These are phyloP conservation scores for Vulpes lagopus DNA, from an alignment of 2,113 vertebrate genomes.

Conservation along the genomic window DNA sequence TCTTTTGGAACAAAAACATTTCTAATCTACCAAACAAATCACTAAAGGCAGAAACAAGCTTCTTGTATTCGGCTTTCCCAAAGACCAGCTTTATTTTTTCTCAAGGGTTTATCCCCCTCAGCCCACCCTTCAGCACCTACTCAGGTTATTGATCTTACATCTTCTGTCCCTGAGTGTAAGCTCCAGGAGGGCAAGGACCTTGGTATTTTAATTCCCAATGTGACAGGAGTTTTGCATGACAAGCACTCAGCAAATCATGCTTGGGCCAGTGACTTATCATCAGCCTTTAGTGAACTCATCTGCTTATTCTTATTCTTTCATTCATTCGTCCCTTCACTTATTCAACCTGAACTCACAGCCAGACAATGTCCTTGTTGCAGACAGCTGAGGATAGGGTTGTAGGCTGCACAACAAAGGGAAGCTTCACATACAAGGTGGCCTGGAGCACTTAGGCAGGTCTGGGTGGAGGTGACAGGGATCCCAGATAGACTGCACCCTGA, in stretches of 20 bases:
- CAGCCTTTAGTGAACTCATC: neutral
- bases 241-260: too few relatives aligned
- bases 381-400: neutral
- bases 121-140: fast-evolving
- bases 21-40: neutral
- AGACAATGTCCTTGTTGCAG: fast-evolving
- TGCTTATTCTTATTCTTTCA: neutral
- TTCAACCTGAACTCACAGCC: neutral
- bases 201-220: neutral
- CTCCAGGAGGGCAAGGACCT: too few relatives aligned
- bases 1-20: neutral
- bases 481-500: neutral
- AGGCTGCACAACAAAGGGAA: too few relatives aligned
- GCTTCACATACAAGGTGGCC: neutral
- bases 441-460: neutral
- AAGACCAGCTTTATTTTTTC: neutral
- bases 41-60: neutral
- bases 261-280: neutral
- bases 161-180: neutral
- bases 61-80: neutral
- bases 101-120: too few relatives aligned
- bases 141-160: neutral
- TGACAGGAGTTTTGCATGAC: too few relatives aligned
- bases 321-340: too few relatives aligned
- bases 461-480: neutral